Evolutionary conservation across 2,113 vertebrate genomes (phyloP), one percentile per base, ranked within the genome.

Genomic region (Gasterosteus nipponicus): DNA sequence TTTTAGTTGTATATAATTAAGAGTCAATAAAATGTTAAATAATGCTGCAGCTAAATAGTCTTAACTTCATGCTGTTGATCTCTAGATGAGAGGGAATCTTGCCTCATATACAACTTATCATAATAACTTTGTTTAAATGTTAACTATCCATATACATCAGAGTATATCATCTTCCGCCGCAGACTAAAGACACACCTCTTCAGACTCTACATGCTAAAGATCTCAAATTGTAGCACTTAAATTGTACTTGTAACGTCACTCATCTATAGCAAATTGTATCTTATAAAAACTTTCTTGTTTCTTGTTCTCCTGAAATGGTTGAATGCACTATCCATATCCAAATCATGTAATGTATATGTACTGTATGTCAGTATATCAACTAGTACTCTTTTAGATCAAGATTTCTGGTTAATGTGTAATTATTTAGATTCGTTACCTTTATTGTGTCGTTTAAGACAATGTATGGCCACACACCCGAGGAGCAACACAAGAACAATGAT

Each of bases 361-460:
- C 15, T 58, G 11, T 56, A 56, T 69, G 8, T 53, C 16, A 22
- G 11, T 56, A 56, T 63, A 12, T 42, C 16, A 22, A 35, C 22
- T 56, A 35, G 19, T 44, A 8, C 6, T 69, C 38, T 33, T 56
- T 14, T 1, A 11, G 5, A 75, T 42, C 0, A 0, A 8, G 70
- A 53, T 22, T 4, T 26, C 12, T 54, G 10, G 16, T 47, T 0
- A 19, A 8, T 29, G 11, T 62, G 33, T 29, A 0, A 59, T 46
- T 33, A 38, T 39, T 5, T 12, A n/a, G 22, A 10, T 75, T 62
- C 53, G 63, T 0, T 83, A 88, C 87, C 84, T 82, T 78, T 79
- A 0, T 11, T 0, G 3, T 0, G 38, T 57, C 0, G 1, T 49
- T 51, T 77, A 38, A 38, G 35, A 18, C 51, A 82, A 61, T 15